A percentile compares a stretch with the other conserved stretches of the same genome.
Conservation (phyloP, 2,797 vertebrate genomes). For the Tauraco hartlaubi region DNA sequence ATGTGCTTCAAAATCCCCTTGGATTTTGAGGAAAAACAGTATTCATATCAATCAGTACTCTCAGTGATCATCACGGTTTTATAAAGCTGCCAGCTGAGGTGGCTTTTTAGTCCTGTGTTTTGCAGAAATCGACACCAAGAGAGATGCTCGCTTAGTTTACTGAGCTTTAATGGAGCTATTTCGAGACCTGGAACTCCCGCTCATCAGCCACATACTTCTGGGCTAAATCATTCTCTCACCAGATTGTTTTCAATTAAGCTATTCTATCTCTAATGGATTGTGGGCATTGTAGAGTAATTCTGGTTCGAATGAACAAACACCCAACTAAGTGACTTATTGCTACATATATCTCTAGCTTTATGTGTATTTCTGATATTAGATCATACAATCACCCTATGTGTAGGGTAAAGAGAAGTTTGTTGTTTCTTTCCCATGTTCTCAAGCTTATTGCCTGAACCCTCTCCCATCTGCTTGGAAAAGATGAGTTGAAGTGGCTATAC, state of each 20-base stretch:
- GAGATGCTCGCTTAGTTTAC: background rate
- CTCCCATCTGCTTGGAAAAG: background rate
- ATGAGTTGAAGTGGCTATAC: background rate
- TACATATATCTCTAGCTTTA: background rate
- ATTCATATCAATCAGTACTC: background rate
- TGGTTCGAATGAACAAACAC: background rate
- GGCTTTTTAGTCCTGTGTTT: background rate
- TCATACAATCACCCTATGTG: background rate
- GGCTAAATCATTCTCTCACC: slow-evolving; percentile 9
- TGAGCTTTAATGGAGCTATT: slow-evolving; percentile 17
- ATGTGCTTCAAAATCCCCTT: background rate
- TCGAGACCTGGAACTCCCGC: background rate
- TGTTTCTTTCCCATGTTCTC: background rate
- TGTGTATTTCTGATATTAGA: background rate
- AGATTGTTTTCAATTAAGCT: slow-evolving; percentile 21
- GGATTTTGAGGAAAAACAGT: background rate
- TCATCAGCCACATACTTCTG: background rate
- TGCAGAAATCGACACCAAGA: background rate
- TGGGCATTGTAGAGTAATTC: background rate
- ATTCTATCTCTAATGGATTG: slow-evolving; percentile 2
- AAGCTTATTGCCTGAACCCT: background rate
- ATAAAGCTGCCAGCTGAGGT: background rate
- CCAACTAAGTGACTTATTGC: background rate
- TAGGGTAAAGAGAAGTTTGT: background rate
- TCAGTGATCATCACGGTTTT: background rate